Base-by-base conservation (phyloP, 2,888 invertebrate species). In the Phyllotreta cruciferae region DNA sequence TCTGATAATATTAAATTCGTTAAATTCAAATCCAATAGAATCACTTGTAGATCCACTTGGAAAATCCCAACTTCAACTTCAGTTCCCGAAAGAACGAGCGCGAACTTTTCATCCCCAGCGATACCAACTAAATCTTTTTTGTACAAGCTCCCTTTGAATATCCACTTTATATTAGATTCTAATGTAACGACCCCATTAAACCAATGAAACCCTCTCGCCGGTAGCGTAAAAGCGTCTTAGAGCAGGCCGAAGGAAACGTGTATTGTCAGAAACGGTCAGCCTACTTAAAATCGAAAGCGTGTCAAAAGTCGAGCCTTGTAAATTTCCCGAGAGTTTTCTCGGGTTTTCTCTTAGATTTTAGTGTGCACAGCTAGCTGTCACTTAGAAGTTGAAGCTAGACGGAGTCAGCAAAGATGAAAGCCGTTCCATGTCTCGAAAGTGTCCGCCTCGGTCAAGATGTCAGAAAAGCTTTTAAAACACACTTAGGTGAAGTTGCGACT, bases 381-480 rank as follows among this genome's bases (percentile, higher is more conserved):
- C 73, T 74, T 74, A 73, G 64, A 68, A 73, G 71, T 75, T 72
- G 70, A 24, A 69, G 63, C 68, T 69, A 68, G 74, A 73, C 71
- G 68, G 66, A 70, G 67, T 63, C 67, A 64, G 71, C 70, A 72
- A 74, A 77, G 79, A 79, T 81, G 81, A 82, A 82, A 82, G 82
- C 82, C 76, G 79, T 82, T 82, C 75, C 82, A 75, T 82, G 82
- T 82, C 80, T 79, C 49, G 78, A 73, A 76, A 78, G 78, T 79
- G 81, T 81, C 81, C 81, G 81, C 78, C 78, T 80, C 79, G 82
- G 81, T 82, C 82, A 82, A 82, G 82, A 81, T 81, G 82, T 81
- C 82, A 81, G 80, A 78, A 80, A 81, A 80, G 82, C 82, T 82
- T 82, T 82, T 82, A 82, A 81, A 82, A 80, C 80, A 80, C 81